Evolutionary conservation across 30 jellyfish, hydroid and myxozoan genomes (phyloP).

Genomic region (Phacellophora camtschatica): DNA sequence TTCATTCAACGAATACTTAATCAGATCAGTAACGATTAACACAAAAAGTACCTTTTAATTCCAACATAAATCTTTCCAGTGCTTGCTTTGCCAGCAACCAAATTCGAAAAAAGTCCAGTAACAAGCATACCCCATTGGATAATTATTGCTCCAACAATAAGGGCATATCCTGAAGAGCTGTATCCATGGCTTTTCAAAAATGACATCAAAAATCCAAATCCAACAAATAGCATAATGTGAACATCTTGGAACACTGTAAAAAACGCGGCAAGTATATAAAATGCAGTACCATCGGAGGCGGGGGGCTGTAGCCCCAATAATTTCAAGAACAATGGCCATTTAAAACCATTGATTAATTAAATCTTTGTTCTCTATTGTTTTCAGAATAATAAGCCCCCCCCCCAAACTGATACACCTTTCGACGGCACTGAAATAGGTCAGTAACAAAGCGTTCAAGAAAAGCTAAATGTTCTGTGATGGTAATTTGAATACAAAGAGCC

Average conservation of each 20-base stretch:
- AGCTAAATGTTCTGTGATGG: too few relatives aligned
- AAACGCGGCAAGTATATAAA: background rate
- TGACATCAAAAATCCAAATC: slow-evolving; percentile 88
- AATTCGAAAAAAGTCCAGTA: slow-evolving; percentile 69
- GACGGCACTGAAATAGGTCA: too few relatives aligned
- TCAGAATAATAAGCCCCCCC: too few relatives aligned
- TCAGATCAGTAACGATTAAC: too few relatives aligned
- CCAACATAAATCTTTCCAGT: background rate
- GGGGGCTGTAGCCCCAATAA: too few relatives aligned
- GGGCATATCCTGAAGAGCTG: slow-evolving; percentile 78
- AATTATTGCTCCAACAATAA: slow-evolving; percentile 61
- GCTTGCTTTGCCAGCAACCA: background rate
- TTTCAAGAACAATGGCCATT: too few relatives aligned
- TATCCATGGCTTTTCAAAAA: slow-evolving; percentile 70
- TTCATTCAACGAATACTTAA: too few relatives aligned
- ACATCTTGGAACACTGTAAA: slow-evolving; percentile 80
- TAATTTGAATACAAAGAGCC: too few relatives aligned
- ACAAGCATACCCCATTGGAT: slow-evolving; percentile 89
- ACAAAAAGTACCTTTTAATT: slow-evolving; percentile 61
- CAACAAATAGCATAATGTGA: slow-evolving; percentile 86
- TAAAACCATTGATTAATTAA: too few relatives aligned
- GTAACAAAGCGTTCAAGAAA: too few relatives aligned
- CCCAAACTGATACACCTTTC: too few relatives aligned
- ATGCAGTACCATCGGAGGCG: background rate
- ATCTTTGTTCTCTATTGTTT: too few relatives aligned